Conservation (phyloP, 2,113 vertebrate genomes). For the Phaethornis superciliosus region DNA sequence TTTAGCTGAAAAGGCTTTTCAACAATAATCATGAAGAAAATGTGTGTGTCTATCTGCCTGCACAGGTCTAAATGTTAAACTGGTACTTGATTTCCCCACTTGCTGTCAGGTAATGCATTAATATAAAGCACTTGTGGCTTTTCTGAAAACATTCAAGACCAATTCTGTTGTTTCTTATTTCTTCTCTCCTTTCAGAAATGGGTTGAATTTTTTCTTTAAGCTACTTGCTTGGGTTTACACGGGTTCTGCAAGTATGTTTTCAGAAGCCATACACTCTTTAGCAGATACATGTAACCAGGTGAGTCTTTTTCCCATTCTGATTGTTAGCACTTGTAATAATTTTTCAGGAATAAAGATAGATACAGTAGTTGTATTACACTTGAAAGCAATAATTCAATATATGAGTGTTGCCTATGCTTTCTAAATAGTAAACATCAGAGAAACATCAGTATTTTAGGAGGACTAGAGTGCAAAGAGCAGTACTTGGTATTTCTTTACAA, state of each 20-base stretch:
- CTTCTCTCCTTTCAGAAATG: slow-evolving; percentile 85
- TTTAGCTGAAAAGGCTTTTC: background rate
- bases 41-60: background rate
- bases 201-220: slow-evolving; percentile 98
- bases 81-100: background rate
- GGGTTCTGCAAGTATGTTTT: slow-evolving; percentile 98
- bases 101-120: background rate
- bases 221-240: slow-evolving; percentile 98
- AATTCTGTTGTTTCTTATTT: background rate
- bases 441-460: background rate
- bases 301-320: slow-evolving; percentile 13
- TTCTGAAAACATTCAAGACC: background rate
- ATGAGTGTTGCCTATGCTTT: background rate
- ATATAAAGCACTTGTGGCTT: background rate
- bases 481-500: background rate
- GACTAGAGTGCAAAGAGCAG: background rate
- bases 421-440: background rate
- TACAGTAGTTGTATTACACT: background rate
- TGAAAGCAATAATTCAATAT: background rate
- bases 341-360: background rate
- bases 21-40: background rate
- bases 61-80: background rate
- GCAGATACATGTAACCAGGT: slow-evolving; percentile 98
- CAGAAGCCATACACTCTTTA: slow-evolving; percentile 97
- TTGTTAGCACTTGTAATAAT: background rate